phyloP scores from a whole-genome alignment of 2,113 vertebrate species.

The Gasterosteus aculeatus region DNA sequence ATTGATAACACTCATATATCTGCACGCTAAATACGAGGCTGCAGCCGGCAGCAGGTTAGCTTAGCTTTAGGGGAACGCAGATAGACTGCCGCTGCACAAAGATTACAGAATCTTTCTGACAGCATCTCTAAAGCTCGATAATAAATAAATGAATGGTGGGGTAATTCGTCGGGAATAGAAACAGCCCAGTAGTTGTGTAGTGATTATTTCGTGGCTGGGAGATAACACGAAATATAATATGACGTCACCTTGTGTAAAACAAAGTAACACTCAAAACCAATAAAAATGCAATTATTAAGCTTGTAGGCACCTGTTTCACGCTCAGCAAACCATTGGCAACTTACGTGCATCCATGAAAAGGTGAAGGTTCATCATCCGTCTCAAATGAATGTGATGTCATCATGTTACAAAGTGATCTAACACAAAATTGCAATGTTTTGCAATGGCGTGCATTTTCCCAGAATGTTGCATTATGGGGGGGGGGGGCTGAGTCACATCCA shows the following conservation, averaged over 20 bases:
- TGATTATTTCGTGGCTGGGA: background rate
- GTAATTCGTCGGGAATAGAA: background rate
- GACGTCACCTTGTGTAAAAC: conserved; percentile 6
- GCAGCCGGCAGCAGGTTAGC: background rate
- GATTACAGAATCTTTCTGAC: background rate
- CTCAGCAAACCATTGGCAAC: background rate
- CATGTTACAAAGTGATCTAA: background rate
- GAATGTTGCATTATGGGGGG: background rate
- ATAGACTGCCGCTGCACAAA: background rate
- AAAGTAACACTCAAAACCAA: background rate
- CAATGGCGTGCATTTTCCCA: background rate
- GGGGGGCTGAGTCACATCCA: background rate
- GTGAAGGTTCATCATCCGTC: background rate
- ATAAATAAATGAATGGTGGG: background rate
- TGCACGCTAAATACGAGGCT: background rate
- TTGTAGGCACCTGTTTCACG: background rate
- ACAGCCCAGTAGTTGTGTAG: background rate
- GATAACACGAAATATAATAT: background rate
- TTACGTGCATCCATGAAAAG: background rate
- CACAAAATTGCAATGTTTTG: background rate
- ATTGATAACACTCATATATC: background rate
- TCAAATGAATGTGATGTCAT: background rate
- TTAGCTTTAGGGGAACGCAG: background rate
- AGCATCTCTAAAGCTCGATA: background rate
- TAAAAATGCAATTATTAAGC: background rate